Base-by-base conservation (phyloP, 2,888 invertebrate genomes). In the Phrixothrix hirtus region DNA sequence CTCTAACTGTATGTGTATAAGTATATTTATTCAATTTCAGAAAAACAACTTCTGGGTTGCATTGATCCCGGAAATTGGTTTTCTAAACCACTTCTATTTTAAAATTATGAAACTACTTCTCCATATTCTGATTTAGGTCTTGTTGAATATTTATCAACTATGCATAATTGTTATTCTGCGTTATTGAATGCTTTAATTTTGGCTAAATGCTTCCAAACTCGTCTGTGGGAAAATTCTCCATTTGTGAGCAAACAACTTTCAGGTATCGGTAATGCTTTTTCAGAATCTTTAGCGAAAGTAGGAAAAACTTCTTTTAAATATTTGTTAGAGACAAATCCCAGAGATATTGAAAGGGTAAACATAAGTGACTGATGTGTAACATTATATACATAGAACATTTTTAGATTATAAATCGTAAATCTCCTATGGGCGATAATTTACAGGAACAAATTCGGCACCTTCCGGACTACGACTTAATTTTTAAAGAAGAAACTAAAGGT, bases 161-260 rank as follows among this genome's bases (percentile, higher is more conserved):
- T 66, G 43, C 58, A 61, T 45, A 61, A 68, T 14, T 68, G 76
- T 62, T 86, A 76, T 71, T 73, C 74, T 43, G 80, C 83, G 0
- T 73, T 87, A 9, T 66, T 85, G 2, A 84, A 82, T 71, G 75
- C 87, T 0, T 72, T 84, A 13, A 74, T 82, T 16, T 75, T 91
- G 44, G 76, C 81, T 3, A 89, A 90, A 75, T 87, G 88, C 66
- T 78, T 89, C 55, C 66, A 75, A 16, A 81, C 85, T 0, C 81
- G 81, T 61, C 73, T 91, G 31, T 92, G 92, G 91, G 88, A 89
- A 66, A 84, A 89, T 69, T 88, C 89, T 0, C 74, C 74, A 1
- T 85, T 79, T 69, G 81, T 90, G 13, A 78, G 83, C 52, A 82
- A 83, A 63, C 90, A 91, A 68, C 72, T 92, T 36, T 82, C 81